A percentile compares a stretch with the other conserved stretches of the same genome.
phyloP scores from a whole-genome alignment of 2,797 vertebrate species.

The Tympanoctomys barrerae region DNA sequence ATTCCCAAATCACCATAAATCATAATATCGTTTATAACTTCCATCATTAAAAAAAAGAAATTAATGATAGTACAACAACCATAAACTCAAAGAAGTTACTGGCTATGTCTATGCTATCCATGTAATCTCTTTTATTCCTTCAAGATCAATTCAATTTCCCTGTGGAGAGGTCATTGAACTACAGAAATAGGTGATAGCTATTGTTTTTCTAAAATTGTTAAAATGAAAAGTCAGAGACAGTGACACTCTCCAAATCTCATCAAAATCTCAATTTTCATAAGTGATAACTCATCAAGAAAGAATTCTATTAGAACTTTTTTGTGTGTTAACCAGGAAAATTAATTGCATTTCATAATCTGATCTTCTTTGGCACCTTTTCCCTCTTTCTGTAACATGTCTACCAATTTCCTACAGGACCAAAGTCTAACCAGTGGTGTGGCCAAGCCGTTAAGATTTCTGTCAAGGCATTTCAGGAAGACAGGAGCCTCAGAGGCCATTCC shows the following conservation, averaged over 20 bases:
- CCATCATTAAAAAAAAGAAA: neutral
- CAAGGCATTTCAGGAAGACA: neutral
- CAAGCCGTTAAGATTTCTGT: neutral
- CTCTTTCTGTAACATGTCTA: neutral
- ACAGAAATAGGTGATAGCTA: neutral
- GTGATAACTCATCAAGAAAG: neutral
- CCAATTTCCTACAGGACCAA: conserved; percentile 6
- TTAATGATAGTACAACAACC: neutral
- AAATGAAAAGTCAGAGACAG: neutral
- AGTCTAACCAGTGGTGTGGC: neutral
- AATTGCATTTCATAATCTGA: neutral
- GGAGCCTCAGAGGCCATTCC: neutral
- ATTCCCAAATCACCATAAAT: conserved; percentile 31
- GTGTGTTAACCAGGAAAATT: neutral
- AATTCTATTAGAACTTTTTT: conserved; percentile 25
- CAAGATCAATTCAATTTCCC: neutral
- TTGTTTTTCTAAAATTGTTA: conserved; percentile 2
- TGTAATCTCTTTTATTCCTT: neutral
- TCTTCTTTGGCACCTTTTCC: neutral
- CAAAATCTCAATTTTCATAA: conserved; percentile 22
- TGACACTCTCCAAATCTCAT: neutral
- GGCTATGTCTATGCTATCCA: neutral
- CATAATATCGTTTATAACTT: conserved; percentile 11
- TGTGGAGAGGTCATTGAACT: neutral
- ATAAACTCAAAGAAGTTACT: conserved; percentile 29